A percentile compares a stretch with the other conserved stretches of the same genome.
Conservation (phyloP, 2,888 invertebrate species). For the Bhutanitis thaidina region DNA sequence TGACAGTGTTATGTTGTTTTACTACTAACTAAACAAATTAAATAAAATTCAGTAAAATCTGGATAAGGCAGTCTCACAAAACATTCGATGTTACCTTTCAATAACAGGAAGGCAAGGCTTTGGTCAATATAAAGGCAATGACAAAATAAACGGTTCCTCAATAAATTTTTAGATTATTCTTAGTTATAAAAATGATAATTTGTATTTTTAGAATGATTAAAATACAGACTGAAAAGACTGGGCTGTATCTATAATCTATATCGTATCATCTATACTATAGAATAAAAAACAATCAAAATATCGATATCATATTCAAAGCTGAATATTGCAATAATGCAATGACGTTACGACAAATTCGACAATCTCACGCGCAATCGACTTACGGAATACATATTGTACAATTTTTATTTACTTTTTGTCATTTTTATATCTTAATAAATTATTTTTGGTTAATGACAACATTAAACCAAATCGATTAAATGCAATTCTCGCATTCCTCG, state of each 20-base stretch:
- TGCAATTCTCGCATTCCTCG: conserved; percentile 22
- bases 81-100: too few species aligned
- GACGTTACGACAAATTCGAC: not conserved
- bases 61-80: too few species aligned
- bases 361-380: not conserved
- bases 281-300: not conserved
- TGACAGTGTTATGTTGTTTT: too few species aligned
- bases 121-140: too few species aligned
- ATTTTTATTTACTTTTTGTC: conserved; percentile 34
- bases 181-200: not conserved
- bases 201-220: not conserved
- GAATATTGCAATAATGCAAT: not conserved
- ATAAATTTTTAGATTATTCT: not conserved
- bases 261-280: conserved; percentile 1
- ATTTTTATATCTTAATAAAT: conserved; percentile 29
- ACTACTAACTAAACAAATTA: too few species aligned
- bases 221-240: not conserved
- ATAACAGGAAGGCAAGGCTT: too few species aligned
- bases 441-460: conserved; percentile 30
- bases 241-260: conserved; percentile 9
- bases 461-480: conserved; percentile 29
- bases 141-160: too few species aligned
- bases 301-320: not conserved
- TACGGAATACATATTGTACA: conserved; percentile 10
- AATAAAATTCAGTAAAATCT: too few species aligned